phyloP scores from a whole-genome alignment of 2,888 invertebrate species.

The Escarpia spicata region DNA sequence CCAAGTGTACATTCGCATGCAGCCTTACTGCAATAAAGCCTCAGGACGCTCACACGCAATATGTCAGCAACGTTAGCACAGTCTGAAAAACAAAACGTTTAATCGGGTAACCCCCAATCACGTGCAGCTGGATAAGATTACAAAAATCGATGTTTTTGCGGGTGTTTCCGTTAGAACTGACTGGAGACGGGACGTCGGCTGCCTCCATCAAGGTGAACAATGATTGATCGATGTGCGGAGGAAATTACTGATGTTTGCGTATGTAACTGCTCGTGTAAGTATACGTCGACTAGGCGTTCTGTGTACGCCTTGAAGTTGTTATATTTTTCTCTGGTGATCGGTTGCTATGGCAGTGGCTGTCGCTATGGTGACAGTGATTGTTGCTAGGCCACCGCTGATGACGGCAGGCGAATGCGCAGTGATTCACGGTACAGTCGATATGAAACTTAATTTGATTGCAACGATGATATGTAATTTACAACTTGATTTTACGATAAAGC shows the following conservation, averaged over 20 bases:
- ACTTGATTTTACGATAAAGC: too few relatives aligned
- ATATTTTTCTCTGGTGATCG: neutral
- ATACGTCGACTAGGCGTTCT: neutral
- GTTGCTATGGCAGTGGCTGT: neutral
- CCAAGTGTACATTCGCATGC: too few relatives aligned
- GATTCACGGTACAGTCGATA: neutral
- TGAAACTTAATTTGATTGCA: too few relatives aligned
- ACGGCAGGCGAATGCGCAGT: neutral
- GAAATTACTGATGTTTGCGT: neutral
- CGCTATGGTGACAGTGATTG: neutral
- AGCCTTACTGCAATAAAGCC: too few relatives aligned
- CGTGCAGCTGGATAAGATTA: neutral
- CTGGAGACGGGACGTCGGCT: neutral
- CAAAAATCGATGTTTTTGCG: constrained; percentile 2
- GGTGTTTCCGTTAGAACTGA: constrained; percentile 13
- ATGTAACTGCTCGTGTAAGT: neutral
- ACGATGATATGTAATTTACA: too few relatives aligned
- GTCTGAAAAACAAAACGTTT: neutral
- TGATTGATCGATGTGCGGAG: neutral
- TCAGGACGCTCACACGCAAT: too few relatives aligned
- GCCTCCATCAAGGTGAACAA: neutral
- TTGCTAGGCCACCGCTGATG: neutral
- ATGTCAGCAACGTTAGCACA: neutral
- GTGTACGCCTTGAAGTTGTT: neutral
- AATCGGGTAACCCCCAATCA: neutral